These are phyloP conservation scores for Chelonia mydas DNA, from an alignment of 2,797 vertebrate species.

Conservation along the genomic window DNA sequence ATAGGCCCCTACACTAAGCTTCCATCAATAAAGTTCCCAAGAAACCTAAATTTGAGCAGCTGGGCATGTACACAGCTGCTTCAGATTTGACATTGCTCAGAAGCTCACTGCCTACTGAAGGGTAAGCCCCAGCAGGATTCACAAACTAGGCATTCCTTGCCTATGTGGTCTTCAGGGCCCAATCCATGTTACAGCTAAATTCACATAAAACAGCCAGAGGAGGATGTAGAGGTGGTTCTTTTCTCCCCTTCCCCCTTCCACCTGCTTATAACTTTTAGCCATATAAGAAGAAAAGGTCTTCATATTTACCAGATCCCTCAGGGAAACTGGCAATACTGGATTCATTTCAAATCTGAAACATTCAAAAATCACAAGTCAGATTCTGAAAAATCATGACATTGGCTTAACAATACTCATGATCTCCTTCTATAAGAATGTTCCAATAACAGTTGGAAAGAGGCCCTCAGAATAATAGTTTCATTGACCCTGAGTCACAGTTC, in stretches of 20 bases:
- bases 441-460: background rate
- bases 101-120: background rate
- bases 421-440: background rate
- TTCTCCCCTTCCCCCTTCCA: rapidly evolving
- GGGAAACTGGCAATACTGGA: background rate
- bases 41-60: background rate
- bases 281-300: background rate
- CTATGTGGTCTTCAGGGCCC: background rate
- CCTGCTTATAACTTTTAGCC: background rate
- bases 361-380: background rate
- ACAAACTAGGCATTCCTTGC: background rate
- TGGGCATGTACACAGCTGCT: background rate
- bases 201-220: background rate
- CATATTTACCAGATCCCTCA: background rate
- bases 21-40: background rate
- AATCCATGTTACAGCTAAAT: background rate
- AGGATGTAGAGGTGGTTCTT: background rate
- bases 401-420: background rate
- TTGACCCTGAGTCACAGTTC: rapidly evolving
- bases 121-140: background rate
- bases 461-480: background rate
- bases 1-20: background rate
- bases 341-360: too few relatives aligned
- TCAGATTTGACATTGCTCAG: background rate
- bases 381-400: background rate